Conservation (phyloP, 2,797 vertebrate species). For the Poecilia wingei region DNA sequence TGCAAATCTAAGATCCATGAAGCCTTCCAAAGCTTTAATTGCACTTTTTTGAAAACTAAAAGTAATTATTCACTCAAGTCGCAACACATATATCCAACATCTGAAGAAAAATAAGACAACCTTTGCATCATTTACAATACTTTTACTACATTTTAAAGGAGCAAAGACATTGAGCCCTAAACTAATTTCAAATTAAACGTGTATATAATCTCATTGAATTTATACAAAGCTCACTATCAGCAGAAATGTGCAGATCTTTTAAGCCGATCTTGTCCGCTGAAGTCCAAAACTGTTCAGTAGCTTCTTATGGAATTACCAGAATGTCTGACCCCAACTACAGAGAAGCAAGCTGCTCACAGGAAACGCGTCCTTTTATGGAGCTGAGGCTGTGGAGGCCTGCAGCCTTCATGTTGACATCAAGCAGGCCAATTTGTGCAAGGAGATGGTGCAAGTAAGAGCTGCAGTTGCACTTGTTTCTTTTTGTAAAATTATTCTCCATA, state of each 20-base stretch:
- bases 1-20: constrained; percentile 52
- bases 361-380: not conserved
- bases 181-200: not conserved
- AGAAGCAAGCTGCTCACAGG: not conserved
- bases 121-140: not conserved
- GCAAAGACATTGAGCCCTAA: not conserved
- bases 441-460: not conserved
- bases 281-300: not conserved
- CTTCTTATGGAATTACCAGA: not conserved
- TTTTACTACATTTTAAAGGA: not conserved
- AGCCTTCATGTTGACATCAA: not conserved
- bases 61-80: not conserved
- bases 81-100: not conserved
- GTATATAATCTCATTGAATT: not conserved
- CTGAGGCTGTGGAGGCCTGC: not conserved
- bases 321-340: not conserved
- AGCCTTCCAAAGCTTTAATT: constrained; percentile 20
- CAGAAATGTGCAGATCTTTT: not conserved
- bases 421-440: not conserved
- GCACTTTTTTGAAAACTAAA: constrained; percentile 47
- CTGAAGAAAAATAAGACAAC: not conserved
- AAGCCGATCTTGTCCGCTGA: not conserved
- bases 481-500: not conserved
- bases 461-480: not conserved
- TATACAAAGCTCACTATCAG: not conserved